Evolutionary conservation across 1,140 invertebrate genomes (phyloP).

Genomic region (Stenopsyche tienmushanensis): DNA sequence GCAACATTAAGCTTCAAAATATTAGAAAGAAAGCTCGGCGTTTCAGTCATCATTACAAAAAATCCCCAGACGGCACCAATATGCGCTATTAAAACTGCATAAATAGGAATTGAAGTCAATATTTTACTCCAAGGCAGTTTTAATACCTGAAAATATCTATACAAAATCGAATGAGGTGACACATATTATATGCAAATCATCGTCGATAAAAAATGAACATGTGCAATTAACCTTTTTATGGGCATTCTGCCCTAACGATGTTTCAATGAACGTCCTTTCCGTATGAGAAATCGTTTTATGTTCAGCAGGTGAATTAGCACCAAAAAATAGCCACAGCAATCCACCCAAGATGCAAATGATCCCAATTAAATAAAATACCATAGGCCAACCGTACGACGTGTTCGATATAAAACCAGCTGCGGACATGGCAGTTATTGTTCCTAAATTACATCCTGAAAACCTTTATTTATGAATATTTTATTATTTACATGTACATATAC

Average conservation of each 20-base stretch:
- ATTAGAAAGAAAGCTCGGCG: slow-evolving; percentile 16
- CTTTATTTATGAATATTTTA: background rate
- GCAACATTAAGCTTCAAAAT: background rate
- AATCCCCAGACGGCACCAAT: slow-evolving; percentile 21
- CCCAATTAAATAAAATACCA: slow-evolving; percentile 33
- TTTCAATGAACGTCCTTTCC: slow-evolving; percentile 30
- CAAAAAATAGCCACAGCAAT: slow-evolving; percentile 18
- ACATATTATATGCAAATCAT: background rate
- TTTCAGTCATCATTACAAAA: slow-evolving; percentile 16
- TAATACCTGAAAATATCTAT: slow-evolving; percentile 6
- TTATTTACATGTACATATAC: background rate
- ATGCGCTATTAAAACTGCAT: slow-evolving; percentile 8
- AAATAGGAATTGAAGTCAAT: slow-evolving; percentile 6
- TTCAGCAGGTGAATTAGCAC: slow-evolving; percentile 27
- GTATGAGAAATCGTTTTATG: slow-evolving; percentile 24
- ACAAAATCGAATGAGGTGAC: background rate
- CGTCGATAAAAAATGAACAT: background rate
- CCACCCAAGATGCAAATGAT: slow-evolving; percentile 5
- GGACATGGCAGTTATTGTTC: slow-evolving; percentile 15
- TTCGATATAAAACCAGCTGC: slow-evolving; percentile 10
- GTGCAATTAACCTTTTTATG: background rate
- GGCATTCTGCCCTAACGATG: slow-evolving; percentile 19
- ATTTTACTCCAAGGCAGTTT: slow-evolving; percentile 16
- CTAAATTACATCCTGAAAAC: slow-evolving; percentile 19
- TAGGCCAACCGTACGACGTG: slow-evolving; percentile 29